A percentile compares a stretch with the other conserved stretches of the same genome.
These are phyloP conservation scores for Dasyurus viverrinus DNA, from an alignment of 2,113 vertebrate genomes.

Conservation along the genomic window DNA sequence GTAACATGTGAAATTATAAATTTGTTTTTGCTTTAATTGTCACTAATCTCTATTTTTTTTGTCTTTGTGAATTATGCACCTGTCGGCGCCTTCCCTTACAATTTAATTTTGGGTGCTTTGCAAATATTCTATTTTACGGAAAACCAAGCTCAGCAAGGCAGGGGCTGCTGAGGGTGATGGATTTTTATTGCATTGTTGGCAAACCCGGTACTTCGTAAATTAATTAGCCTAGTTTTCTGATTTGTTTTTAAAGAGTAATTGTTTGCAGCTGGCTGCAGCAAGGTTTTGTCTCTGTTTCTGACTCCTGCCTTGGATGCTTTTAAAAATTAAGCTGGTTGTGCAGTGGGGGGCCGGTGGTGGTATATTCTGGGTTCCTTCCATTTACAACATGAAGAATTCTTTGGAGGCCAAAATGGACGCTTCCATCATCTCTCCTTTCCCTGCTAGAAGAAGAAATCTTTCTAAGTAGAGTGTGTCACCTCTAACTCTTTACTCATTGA, in stretches of 20 bases:
- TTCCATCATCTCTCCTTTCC: conserved; percentile 22
- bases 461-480: conserved; percentile 33
- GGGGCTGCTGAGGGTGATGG: conserved; percentile 61
- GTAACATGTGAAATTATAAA: conserved; percentile 7
- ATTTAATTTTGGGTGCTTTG: conserved; percentile 54
- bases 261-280: conserved; percentile 59
- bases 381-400: conserved; percentile 45
- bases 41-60: conserved; percentile 26
- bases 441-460: conserved; percentile 35
- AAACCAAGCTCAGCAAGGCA: conserved; percentile 14
- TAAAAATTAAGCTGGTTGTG: conserved; percentile 51
- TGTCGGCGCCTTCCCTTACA: conserved; percentile 33
- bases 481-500: conserved; percentile 42
- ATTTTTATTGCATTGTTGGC: conserved; percentile 69
- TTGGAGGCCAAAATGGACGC: conserved; percentile 49
- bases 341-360: conserved; percentile 4
- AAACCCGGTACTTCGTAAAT: conserved; percentile 62
- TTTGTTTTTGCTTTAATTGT: conserved; percentile 63
- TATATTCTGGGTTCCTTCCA: conserved; percentile 35
- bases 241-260: conserved; percentile 60
- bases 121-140: conserved; percentile 59
- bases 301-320: conserved; percentile 52
- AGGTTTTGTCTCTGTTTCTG: conserved; percentile 27
- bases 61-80: conserved; percentile 45
- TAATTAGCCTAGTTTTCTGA: conserved; percentile 66